Percentiles rank a stretch among this genome's conserved stretches.
These are phyloP conservation scores for Apodemia zela DNA, from an alignment of 2,888 invertebrate genomes.

Conservation along the genomic window DNA sequence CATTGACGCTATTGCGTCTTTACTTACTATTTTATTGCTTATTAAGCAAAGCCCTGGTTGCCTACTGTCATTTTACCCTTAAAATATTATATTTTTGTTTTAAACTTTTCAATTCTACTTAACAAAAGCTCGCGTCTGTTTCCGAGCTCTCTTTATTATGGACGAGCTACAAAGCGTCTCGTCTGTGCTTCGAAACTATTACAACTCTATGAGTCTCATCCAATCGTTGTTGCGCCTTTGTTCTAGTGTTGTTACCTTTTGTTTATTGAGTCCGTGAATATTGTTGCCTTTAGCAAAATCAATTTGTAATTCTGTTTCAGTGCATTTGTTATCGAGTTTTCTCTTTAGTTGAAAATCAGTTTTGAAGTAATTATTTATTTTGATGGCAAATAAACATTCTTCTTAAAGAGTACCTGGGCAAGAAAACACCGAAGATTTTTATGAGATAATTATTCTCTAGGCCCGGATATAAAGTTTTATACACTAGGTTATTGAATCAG, in stretches of 20 bases:
- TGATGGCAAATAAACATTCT: too few relatives aligned
- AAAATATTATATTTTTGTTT: constrained; percentile 9
- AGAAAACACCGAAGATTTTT: too few relatives aligned
- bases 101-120: constrained; percentile 39
- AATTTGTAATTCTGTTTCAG: neutral
- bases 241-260: constrained; percentile 27
- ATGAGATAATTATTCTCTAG: too few relatives aligned
- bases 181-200: constrained; percentile 43
- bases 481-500: too few relatives aligned
- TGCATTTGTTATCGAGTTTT: neutral
- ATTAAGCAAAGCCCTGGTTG: neutral
- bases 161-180: constrained; percentile 37
- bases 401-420: too few relatives aligned
- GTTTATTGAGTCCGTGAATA: constrained; percentile 17
- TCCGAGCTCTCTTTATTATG: constrained; percentile 25
- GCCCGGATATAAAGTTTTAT: too few relatives aligned
- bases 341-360: neutral
- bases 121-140: constrained; percentile 43
- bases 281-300: constrained; percentile 8
- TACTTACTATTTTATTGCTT: too few relatives aligned
- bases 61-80: neutral
- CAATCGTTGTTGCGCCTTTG: constrained; percentile 31
- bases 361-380: too few relatives aligned
- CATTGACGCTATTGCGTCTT: too few relatives aligned
- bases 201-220: constrained; percentile 35